These are phyloP conservation scores for Hydrozoanthus gracilis DNA, from an alignment of 92 coral and sea anemone genomes.

Conservation along the genomic window DNA sequence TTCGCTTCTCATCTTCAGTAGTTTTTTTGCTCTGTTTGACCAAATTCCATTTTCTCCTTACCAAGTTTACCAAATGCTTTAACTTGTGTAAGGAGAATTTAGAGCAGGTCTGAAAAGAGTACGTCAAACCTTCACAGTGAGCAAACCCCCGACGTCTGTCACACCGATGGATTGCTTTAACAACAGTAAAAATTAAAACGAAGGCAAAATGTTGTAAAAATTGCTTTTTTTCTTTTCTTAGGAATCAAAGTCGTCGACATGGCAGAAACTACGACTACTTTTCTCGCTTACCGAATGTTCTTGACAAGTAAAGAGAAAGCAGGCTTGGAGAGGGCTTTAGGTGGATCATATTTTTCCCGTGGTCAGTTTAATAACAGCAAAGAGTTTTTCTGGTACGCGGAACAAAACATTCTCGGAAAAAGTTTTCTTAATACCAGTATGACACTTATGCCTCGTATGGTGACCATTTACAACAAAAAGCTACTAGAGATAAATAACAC, in stretches of 20 bases:
- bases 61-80: too few relatives aligned
- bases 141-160: too few relatives aligned
- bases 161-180: background rate
- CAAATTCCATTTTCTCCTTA: too few relatives aligned
- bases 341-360: slow-evolving; percentile 68
- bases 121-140: too few relatives aligned
- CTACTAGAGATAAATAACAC: background rate
- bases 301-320: slow-evolving; percentile 67
- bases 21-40: too few relatives aligned
- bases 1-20: too few relatives aligned
- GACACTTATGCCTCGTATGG: slow-evolving; percentile 61
- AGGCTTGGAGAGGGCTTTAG: slow-evolving; percentile 75
- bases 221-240: background rate
- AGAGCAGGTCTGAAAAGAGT: too few relatives aligned
- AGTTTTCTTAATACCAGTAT: slow-evolving; percentile 52
- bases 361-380: slow-evolving; percentile 58
- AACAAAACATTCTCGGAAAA: slow-evolving; percentile 59
- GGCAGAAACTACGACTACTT: slow-evolving; percentile 29
- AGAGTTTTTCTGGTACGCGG: slow-evolving; percentile 64
- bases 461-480: slow-evolving; percentile 11
- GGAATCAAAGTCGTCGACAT: slow-evolving; percentile 15
- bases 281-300: slow-evolving; percentile 72
- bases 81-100: too few relatives aligned
- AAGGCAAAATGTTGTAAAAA: too few relatives aligned
- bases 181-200: too few relatives aligned